Evolutionary conservation across 1,140 invertebrate genomes (phyloP).

Genomic region (Achroia grisella): DNA sequence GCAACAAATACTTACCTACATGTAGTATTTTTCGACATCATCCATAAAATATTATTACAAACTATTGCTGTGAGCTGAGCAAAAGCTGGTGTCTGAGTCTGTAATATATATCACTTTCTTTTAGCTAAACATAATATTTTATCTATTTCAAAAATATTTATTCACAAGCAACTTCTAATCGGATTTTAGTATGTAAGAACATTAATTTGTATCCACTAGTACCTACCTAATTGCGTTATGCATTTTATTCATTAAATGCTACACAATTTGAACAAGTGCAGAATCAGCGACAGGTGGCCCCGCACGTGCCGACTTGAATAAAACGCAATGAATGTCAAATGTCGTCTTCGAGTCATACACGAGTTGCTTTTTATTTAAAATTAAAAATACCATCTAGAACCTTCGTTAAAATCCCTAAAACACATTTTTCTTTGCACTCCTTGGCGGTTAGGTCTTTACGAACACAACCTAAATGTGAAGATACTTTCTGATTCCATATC

Average conservation of each 20-base stretch:
- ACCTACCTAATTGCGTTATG: not conserved
- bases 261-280: constrained; percentile 30
- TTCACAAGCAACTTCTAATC: no score
- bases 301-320: constrained; percentile 64
- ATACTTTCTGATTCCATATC: constrained; percentile 72
- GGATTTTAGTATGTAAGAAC: no score
- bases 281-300: constrained; percentile 64
- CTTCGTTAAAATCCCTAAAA: constrained; percentile 25
- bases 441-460: constrained; percentile 29
- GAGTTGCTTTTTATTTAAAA: not conserved
- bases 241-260: constrained; percentile 10
- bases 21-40: no score
- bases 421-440: constrained; percentile 15
- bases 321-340: constrained; percentile 71
- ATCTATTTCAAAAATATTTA: no score
- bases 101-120: no score
- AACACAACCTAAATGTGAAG: constrained; percentile 21
- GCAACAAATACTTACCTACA: no score
- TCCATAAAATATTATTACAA: no score
- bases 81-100: no score
- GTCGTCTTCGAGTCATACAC: constrained; percentile 28
- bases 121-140: no score
- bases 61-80: no score
- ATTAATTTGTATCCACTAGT: no score
- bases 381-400: constrained; percentile 14